phyloP scores from a whole-genome alignment of 2,797 vertebrate genomes.

The Aldrovandia affinis region DNA sequence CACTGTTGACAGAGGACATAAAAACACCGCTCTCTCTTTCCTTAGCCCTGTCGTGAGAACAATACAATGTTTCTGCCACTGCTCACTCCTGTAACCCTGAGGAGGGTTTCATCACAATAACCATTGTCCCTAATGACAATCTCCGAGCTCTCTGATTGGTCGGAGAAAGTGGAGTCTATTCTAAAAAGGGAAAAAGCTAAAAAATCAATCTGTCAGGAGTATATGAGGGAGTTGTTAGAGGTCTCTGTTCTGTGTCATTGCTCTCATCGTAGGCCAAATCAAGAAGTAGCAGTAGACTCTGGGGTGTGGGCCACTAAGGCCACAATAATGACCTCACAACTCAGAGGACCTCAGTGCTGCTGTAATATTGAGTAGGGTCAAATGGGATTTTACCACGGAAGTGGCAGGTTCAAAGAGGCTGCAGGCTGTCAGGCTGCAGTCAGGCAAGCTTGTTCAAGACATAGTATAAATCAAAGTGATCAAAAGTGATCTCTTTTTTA shows the following conservation, averaged over 20 bases:
- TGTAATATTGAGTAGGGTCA: not conserved
- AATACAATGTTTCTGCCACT: not conserved
- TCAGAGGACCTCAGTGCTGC: not conserved
- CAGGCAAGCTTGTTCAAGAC: not conserved
- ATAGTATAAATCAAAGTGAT: not conserved
- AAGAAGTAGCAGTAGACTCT: not conserved
- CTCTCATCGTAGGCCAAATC: not conserved
- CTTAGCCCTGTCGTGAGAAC: not conserved
- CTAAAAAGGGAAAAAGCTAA: not conserved
- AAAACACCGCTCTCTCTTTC: not conserved
- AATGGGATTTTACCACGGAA: not conserved
- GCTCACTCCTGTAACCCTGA: not conserved
- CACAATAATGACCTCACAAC: not conserved
- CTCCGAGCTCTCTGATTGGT: slow-evolving; percentile 10
- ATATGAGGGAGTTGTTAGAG: not conserved
- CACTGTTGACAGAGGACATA: slow-evolving; percentile 10
- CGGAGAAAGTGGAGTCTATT: not conserved
- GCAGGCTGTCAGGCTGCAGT: not conserved
- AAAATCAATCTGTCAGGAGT: slow-evolving; percentile 10
- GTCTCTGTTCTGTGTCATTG: not conserved
- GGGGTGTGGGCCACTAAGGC: not conserved
- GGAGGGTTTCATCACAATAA: slow-evolving; percentile 8
- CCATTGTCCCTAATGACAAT: slow-evolving; percentile 7
- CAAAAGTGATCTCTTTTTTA: not conserved
- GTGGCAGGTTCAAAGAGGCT: not conserved